Evolutionary conservation across 2,113 vertebrate genomes (phyloP), one percentile per base, ranked within the genome.

Genomic region (Tonatia bakeri): DNA sequence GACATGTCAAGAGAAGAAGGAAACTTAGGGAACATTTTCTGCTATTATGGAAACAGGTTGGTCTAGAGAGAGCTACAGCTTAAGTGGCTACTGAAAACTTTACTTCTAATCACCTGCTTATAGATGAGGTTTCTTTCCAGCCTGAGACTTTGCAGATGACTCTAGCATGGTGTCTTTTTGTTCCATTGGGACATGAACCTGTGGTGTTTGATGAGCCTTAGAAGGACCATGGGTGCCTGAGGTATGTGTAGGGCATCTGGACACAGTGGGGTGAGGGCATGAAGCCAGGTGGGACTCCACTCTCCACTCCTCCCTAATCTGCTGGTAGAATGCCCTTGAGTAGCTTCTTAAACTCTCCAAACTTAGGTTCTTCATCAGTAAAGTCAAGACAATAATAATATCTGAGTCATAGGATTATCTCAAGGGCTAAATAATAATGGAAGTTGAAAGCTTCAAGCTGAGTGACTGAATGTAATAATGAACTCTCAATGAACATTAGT

Each of bases 181-280:
- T 52, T 88, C 79, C 50, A 1, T 4, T 26, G 77, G 61, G 40
- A 17, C 26, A 45, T 12, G 24, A 43, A 26, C 10, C 16, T 47
- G 64, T 11, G 33, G 7, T 3, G 20, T 90, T 69, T 56, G 83
- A 64, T 38, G 24, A 64, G 28, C 20, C 24, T 5, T 0, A 77
- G 56, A 45, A 56, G 45, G 52, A 36, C 36, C 50, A 38, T 64
- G 40, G 20, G 4, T 4, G 1, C 20, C 22, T 14, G 73, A 81
- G 79, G 8, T 10, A 4, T 16, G 7, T 7, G 0, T 4, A 1
- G 31, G 82, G n/a, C 4, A 33, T 19, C 1, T 9, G 56, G 26
- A 0, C 7, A 22, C 0, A 15, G 20, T 8, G 6, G 19, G 54
- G 47, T 0, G 6, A 15, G 70, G 70, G n/a, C 10, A 33, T 0